phyloP scores from a whole-genome alignment of 2,113 vertebrate genomes.

The Datnioides undecimradiatus region DNA sequence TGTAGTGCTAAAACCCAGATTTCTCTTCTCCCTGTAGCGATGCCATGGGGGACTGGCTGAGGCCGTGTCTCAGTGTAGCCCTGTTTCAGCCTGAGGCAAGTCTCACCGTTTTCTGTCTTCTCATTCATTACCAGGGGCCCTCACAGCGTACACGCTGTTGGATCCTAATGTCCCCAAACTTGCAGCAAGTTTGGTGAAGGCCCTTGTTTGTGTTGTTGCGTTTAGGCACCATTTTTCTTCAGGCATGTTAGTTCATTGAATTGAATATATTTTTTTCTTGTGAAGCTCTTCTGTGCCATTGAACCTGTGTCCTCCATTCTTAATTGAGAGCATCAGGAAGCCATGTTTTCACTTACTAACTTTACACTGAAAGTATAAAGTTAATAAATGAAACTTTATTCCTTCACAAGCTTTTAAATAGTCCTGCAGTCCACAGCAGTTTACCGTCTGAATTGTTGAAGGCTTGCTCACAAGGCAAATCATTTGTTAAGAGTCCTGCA shows the following conservation, averaged over 20 bases:
- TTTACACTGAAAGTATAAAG: neutral
- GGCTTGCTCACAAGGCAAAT: neutral
- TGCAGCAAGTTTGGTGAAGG: constrained; percentile 99
- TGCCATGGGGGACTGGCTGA: constrained; percentile 99
- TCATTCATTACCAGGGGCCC: constrained; percentile 92
- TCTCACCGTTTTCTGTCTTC: constrained; percentile 91
- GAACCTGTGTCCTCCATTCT: constrained; percentile 20
- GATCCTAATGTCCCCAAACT: constrained; percentile 97
- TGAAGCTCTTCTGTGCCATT: constrained; percentile 20
- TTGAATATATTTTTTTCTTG: accelerated
- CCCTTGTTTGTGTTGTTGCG: constrained; percentile 91
- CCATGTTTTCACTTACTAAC: constrained; percentile 23
- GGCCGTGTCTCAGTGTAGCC: constrained; percentile 99
- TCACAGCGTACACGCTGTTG: constrained; percentile 96
- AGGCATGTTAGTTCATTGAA: constrained; percentile 24
- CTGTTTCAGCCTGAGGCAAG: constrained; percentile 99
- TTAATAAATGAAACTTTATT: constrained; percentile 4
- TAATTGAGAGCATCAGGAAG: constrained; percentile 20
- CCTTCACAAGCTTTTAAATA: neutral
- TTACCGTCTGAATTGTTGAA: neutral
- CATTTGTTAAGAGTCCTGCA: neutral
- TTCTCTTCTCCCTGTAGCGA: constrained; percentile 98
- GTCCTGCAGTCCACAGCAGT: constrained; percentile 6
- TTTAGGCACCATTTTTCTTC: constrained; percentile 76
- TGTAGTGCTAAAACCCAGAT: constrained; percentile 96